phyloP scores from a whole-genome alignment of 2,113 vertebrate species.

The Psittacus erithacus region DNA sequence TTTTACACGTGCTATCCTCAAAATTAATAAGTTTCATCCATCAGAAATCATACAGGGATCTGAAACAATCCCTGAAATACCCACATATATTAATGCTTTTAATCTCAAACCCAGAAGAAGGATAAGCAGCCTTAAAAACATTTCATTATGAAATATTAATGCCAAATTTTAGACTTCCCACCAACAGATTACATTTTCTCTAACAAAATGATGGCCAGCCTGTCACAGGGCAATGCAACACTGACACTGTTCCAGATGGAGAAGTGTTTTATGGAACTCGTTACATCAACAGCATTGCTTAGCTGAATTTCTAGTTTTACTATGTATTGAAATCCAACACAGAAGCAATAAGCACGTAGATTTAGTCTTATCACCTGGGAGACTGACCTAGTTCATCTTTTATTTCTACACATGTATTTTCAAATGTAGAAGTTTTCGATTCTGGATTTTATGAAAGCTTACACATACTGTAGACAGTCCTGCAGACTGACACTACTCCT shows the following conservation, averaged over 20 bases:
- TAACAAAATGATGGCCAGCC: background rate
- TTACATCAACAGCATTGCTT: background rate
- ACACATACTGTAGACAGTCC: background rate
- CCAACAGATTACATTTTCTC: background rate
- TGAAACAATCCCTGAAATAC: background rate
- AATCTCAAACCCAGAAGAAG: background rate
- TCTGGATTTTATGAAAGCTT: background rate
- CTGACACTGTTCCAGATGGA: background rate
- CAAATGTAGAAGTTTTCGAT: background rate
- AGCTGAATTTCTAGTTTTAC: background rate
- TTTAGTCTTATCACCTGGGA: background rate
- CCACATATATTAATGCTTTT: background rate
- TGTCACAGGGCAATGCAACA: background rate
- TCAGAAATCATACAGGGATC: background rate
- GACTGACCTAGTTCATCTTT: background rate
- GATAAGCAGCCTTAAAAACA: background rate
- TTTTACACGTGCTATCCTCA: background rate
- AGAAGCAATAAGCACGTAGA: background rate
- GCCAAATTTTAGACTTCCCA: background rate
- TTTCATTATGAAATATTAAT: background rate
- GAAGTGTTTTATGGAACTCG: background rate
- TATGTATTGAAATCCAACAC: background rate
- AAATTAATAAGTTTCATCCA: background rate
- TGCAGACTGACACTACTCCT: background rate
- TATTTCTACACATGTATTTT: background rate